Conservation (phyloP, 2,888 invertebrate species). For the Trachelus troglodyta region DNA sequence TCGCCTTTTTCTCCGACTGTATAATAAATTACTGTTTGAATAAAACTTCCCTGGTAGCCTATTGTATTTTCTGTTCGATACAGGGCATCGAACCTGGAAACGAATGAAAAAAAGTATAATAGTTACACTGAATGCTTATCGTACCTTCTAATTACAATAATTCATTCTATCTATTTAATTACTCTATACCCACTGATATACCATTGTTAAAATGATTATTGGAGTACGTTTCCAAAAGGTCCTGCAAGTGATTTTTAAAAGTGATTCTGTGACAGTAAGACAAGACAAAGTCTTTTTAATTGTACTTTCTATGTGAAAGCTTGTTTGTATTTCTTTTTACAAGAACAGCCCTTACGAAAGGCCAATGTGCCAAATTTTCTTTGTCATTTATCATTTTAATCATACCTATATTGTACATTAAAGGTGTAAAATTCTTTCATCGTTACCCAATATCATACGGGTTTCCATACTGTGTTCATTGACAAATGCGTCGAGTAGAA, state of each 20-base stretch:
- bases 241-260: not conserved
- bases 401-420: not conserved
- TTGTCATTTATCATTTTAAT: not conserved
- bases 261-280: not conserved
- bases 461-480: conserved; percentile 37
- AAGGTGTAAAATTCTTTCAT: not conserved
- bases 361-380: not conserved
- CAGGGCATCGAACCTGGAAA: not conserved
- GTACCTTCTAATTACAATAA: not conserved
- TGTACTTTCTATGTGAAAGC: not conserved
- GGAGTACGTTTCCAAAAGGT: not conserved
- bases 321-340: not conserved
- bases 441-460: conserved; percentile 4
- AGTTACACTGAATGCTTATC: not conserved
- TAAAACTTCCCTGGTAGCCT: conserved; percentile 17
- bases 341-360: not conserved
- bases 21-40: conserved; percentile 41
- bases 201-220: not conserved
- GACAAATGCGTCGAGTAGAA: conserved; percentile 21
- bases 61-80: conserved; percentile 7
- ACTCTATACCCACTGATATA: not conserved
- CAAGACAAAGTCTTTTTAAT: not conserved
- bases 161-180: not conserved
- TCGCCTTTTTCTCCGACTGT: conserved; percentile 41
- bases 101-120: not conserved